Conservation (phyloP, 92 coral and sea anemone genomes). For the Epizoanthus stellaris region DNA sequence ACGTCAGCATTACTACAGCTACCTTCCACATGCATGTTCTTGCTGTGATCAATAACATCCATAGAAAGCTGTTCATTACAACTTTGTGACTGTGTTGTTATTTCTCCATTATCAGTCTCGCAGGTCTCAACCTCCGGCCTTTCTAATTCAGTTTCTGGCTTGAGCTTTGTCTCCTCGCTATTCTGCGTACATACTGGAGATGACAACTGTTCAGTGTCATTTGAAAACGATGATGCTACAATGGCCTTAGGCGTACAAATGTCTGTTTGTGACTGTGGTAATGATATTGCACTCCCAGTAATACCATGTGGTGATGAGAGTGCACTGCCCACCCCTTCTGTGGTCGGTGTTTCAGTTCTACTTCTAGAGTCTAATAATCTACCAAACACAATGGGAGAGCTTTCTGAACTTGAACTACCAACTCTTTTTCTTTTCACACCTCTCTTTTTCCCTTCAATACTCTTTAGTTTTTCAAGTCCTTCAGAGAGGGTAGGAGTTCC, state of each 20-base stretch:
- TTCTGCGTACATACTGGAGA: slow-evolving; percentile 26
- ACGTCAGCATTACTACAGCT: slow-evolving; percentile 34
- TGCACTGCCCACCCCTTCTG: slow-evolving; percentile 8
- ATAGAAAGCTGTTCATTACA: not conserved
- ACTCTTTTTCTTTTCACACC: slow-evolving; percentile 82
- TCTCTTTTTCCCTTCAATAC: slow-evolving; percentile 73
- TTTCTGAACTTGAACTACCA: slow-evolving; percentile 77
- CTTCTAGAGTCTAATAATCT: slow-evolving; percentile 58
- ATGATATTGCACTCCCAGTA: slow-evolving; percentile 38
- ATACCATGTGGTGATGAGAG: slow-evolving; percentile 19
- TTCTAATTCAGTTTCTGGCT: not conserved
- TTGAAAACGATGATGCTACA: not conserved
- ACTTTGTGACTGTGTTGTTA: not conserved
- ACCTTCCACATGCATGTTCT: slow-evolving; percentile 13
- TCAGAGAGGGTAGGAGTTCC: slow-evolving; percentile 66
- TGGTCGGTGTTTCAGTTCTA: slow-evolving; percentile 60
- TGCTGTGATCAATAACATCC: slow-evolving; percentile 13
- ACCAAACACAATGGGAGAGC: slow-evolving; percentile 71
- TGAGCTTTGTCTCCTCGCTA: not conserved
- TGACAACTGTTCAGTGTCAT: slow-evolving; percentile 11
- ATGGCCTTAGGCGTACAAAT: slow-evolving; percentile 9
- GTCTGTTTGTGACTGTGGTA: slow-evolving; percentile 21
- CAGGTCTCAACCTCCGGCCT: not conserved
- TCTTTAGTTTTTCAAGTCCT: slow-evolving; percentile 70
- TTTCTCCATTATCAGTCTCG: slow-evolving; percentile 6